Evolutionary conservation across 1,140 invertebrate species (phyloP), one percentile per base, ranked within the genome.

Genomic region (Glomeris maerens): DNA sequence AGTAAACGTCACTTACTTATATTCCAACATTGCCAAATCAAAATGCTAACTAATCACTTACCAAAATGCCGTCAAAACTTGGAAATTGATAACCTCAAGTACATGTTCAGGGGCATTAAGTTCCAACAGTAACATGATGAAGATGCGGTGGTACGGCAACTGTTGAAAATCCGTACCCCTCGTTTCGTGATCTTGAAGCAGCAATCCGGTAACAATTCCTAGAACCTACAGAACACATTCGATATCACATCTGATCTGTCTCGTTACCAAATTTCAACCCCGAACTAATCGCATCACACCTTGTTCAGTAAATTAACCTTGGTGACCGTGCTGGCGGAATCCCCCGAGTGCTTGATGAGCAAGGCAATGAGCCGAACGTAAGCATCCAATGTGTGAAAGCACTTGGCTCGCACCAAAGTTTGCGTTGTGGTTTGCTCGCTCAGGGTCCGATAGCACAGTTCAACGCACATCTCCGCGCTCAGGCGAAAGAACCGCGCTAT

Each of bases 291-390:
- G 17, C 10, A 36, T 36, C 49, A 55, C 46, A 88, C 88, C 72
- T 98, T 98, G 62, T 97, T 98, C 1, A 98, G 69, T 7, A 98
- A 69, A 69, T 97, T 97, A 10, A 98, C 83, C 70, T 98, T 98
- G 0, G 92, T 93, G 0, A 82, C 82, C 1, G 83, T 86, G 65
- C 91, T 95, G 5, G 76, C 79, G 2, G 77, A 76, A 56, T 96
- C 91, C 1, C 86, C 84, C 7, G 74, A 76, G 64, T 97, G 92
- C 62, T 96, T 97, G n/a, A 98, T 89, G 3, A 99, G 73, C 14
- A 98, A 71, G 0, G 92, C 84, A 27, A 98, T 91, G 0, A 98
- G 74, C 46, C 90, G 79, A 0, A 95, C 91, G 66, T 91, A 96
- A 0, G 93, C 89, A 71, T 97, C 95, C 27, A 97, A 75, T 51